phyloP scores from a whole-genome alignment of 2,797 vertebrate genomes.

The Anguilla pacifica region DNA sequence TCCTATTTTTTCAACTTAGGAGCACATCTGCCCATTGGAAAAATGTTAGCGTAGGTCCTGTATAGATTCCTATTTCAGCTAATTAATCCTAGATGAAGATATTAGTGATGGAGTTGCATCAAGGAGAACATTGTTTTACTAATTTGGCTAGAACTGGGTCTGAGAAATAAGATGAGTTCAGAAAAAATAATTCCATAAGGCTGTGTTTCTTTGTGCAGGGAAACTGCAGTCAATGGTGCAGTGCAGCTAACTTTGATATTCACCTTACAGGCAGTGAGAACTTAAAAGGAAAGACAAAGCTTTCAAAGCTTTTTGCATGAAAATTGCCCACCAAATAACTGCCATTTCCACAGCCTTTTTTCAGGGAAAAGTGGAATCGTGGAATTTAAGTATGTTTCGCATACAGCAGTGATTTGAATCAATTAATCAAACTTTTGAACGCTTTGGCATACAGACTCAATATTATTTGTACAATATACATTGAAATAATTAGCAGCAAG shows the following conservation, averaged over 20 bases:
- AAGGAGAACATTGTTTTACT: background rate
- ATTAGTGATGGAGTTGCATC: background rate
- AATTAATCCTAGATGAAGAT: too few species aligned
- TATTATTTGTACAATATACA: too few species aligned
- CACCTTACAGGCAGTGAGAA: background rate
- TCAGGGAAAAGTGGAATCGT: background rate
- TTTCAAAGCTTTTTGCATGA: background rate
- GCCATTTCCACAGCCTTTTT: background rate
- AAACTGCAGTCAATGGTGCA: background rate
- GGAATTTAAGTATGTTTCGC: background rate
- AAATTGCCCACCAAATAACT: background rate
- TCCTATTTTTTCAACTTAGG: too few species aligned
- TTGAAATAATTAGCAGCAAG: too few species aligned
- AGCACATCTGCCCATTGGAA: too few species aligned
- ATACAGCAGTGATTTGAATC: background rate
- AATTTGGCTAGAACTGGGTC: background rate
- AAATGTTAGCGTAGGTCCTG: too few species aligned
- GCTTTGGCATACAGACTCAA: too few species aligned
- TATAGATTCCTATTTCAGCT: too few species aligned
- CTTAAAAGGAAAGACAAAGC: background rate
- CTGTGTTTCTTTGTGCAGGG: background rate
- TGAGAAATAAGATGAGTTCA: background rate
- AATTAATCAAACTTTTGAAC: background rate
- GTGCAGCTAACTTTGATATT: background rate
- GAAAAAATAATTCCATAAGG: background rate